Evolutionary conservation across 2,797 vertebrate species (phyloP).

Genomic region (Smutsia gigantea): DNA sequence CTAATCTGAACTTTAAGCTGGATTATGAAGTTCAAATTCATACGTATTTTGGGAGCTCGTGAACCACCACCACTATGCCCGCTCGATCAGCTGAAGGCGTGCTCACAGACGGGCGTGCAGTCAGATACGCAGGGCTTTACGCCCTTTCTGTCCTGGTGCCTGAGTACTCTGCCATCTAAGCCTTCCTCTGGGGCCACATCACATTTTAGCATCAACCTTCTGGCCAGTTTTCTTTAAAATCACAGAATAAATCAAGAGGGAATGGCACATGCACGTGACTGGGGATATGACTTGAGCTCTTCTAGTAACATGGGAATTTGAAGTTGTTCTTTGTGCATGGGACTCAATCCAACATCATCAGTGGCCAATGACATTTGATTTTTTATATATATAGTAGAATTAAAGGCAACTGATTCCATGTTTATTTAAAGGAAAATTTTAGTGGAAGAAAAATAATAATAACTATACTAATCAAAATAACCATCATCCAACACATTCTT

Average conservation of each 20-base stretch:
- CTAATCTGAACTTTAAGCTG: neutral
- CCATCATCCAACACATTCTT: neutral
- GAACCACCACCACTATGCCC: accelerated
- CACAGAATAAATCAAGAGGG: constrained; percentile 30
- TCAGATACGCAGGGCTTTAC: accelerated
- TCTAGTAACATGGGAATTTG: neutral
- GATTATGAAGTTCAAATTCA: neutral
- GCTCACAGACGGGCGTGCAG: no score
- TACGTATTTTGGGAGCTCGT: neutral
- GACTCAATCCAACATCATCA: neutral
- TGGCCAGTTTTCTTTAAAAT: neutral
- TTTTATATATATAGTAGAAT: neutral
- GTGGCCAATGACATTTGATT: accelerated
- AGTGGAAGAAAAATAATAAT: neutral
- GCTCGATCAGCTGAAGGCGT: accelerated
- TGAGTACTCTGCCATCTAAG: neutral
- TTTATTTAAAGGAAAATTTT: neutral
- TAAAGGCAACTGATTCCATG: neutral
- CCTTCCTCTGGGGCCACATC: neutral
- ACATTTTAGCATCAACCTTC: neutral
- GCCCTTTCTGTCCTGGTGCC: neutral
- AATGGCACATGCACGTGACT: neutral
- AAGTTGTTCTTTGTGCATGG: neutral
- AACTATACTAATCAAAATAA: neutral
- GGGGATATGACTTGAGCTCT: neutral